Evolutionary conservation across 2,113 vertebrate species (phyloP).

Genomic region (Neoarius graeffei): DNA sequence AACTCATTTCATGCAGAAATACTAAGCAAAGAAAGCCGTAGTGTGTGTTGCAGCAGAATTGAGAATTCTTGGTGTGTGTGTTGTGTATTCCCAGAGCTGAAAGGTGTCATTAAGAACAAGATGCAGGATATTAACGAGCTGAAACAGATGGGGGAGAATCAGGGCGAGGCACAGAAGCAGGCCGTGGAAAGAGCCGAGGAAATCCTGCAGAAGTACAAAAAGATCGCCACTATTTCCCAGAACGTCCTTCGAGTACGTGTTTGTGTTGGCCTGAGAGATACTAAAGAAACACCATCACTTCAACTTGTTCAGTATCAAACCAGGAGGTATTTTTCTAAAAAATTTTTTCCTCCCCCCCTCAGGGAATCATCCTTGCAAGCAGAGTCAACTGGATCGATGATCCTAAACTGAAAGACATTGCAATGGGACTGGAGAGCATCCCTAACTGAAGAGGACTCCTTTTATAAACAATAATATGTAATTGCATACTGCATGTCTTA

Average conservation of each 20-base stretch:
- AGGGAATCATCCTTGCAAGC: slow-evolving; percentile 74
- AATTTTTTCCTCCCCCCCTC: background rate
- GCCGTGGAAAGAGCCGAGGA: slow-evolving; percentile 64
- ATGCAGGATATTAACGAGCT: slow-evolving; percentile 60
- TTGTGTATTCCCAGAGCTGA: slow-evolving; percentile 54
- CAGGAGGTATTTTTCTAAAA: background rate
- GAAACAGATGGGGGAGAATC: slow-evolving; percentile 42
- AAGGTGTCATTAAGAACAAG: slow-evolving; percentile 64
- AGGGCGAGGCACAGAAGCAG: slow-evolving; percentile 63
- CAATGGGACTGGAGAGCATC: slow-evolving; percentile 70
- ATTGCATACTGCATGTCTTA: background rate
- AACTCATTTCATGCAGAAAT: background rate
- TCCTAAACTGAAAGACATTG: slow-evolving; percentile 69
- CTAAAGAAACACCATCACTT: background rate
- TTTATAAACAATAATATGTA: background rate
- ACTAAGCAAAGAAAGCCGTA: background rate
- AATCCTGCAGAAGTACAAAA: slow-evolving; percentile 71
- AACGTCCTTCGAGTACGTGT: slow-evolving; percentile 72
- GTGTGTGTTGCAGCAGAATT: background rate
- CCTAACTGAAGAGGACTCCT: slow-evolving; percentile 52
- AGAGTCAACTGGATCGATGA: slow-evolving; percentile 76
- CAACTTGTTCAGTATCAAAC: background rate
- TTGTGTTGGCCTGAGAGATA: background rate
- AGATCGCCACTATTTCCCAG: slow-evolving; percentile 69
- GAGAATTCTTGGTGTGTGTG: background rate